phyloP scores from a whole-genome alignment of 1,140 invertebrate genomes.

The Triops cancriformis region DNA sequence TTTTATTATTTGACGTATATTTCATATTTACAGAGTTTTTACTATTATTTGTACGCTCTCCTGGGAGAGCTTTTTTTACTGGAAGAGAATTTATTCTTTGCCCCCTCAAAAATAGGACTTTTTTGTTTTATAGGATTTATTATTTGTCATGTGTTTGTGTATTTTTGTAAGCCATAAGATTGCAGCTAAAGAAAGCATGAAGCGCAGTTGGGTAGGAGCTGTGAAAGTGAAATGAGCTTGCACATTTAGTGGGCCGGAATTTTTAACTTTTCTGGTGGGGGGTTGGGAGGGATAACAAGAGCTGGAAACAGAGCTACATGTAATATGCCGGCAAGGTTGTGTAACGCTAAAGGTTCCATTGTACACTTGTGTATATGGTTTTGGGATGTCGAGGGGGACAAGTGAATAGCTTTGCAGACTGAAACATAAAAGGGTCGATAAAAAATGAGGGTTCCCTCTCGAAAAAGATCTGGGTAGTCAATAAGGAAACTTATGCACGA shows the following conservation, averaged over 20 bases:
- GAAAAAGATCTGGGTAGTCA: constrained; percentile 6
- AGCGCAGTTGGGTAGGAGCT: not conserved
- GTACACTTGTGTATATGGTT: not conserved
- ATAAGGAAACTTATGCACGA: constrained; percentile 14
- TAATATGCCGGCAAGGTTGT: not conserved
- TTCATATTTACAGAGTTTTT: no score
- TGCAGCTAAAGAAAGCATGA: not conserved
- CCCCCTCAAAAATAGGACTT: no score
- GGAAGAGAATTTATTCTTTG: no score
- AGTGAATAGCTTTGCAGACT: constrained; percentile 18
- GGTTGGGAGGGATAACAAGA: not conserved
- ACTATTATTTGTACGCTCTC: no score
- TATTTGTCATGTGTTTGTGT: no score
- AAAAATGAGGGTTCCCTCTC: constrained; percentile 17
- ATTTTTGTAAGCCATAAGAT: not conserved
- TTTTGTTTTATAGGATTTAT: no score
- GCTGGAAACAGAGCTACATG: not conserved
- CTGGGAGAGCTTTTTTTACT: no score
- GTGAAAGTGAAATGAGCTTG: not conserved
- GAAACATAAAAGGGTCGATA: constrained; percentile 12
- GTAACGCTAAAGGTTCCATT: constrained; percentile 4
- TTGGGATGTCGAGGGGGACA: constrained; percentile 16
- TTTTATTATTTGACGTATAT: no score
- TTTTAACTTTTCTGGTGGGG: constrained; percentile 4
- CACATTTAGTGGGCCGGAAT: not conserved